Base-by-base conservation (phyloP, 2,797 vertebrate genomes). In the Scomberomorus guttatus region DNA sequence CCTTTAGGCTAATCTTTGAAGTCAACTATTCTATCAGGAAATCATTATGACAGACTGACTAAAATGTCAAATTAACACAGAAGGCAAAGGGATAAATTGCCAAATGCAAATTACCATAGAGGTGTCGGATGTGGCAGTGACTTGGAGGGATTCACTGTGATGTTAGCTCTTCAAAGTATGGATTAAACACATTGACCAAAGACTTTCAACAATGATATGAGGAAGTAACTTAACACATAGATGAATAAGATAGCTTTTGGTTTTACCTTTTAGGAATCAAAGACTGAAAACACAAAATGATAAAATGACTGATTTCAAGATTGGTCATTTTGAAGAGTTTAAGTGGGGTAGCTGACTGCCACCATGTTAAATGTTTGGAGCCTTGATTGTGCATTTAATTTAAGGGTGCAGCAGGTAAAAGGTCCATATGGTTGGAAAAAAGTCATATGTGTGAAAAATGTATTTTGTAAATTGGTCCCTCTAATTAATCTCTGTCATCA, bases 1-100 rank as follows among this genome's bases (percentile, higher is more conserved):
- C 92, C 90, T 93, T 93, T 91, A 78, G 87, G 79, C 83, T 87
- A 86, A 91, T 93, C 84, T 91, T 86, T 89, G 84, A 82, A 80
- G 76, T 75, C 85, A 85, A 83, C 74, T 81, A 80, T 81, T 90
- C 77, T 77, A 89, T 89, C 87, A 83, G 83, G 68, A 81, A 90
- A 90, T 90, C 88, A 80, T 80, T 87, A 66, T 85, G 87, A 86
- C 85, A 80, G 80, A 82, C 72, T 58, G 72, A 82, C 74, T 78
- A 29, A 87, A 89, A 87, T 90, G 82, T 87, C 83, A 92, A 89
- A 91, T 91, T 81, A 88, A 86, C 72, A 81, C 71, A 64, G n/a
- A 59, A 54, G 42, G 50, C n/a, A 83, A 72, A 62, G 37, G 37
- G 18, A 63, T 56, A 69, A 62, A 81, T 56, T 67, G n/a, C 61